Percentiles rank a stretch among this genome's conserved stretches.
Conservation (phyloP, 2,797 vertebrate species). For the Ceryle rudis region DNA sequence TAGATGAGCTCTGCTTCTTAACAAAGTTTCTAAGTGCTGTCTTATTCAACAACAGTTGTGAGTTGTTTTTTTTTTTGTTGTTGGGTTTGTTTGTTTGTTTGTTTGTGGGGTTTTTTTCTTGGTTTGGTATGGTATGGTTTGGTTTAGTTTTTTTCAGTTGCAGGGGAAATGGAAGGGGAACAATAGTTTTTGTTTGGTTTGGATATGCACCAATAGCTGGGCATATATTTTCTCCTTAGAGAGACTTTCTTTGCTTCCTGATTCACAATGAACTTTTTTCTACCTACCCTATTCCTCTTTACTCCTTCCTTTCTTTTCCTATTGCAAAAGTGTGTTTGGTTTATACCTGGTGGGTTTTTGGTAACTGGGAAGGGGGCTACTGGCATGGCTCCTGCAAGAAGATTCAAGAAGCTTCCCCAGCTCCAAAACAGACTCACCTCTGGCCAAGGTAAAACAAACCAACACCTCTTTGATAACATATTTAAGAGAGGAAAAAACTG, state of each 20-base stretch:
- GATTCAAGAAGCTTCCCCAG: background rate
- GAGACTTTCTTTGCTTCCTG: background rate
- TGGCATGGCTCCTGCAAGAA: background rate
- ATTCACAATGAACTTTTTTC: background rate
- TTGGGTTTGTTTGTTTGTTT: no score
- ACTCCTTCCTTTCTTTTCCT: background rate
- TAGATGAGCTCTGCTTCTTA: background rate
- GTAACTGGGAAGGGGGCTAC: background rate
- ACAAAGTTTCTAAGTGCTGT: background rate
- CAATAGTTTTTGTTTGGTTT: background rate
- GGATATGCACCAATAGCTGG: background rate
- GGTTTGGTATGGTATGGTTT: no score
- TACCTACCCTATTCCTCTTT: background rate
- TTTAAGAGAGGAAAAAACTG: background rate
- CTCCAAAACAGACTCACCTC: background rate
- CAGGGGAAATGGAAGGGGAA: rapidly evolving
- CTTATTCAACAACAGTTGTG: background rate
- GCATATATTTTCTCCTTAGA: background rate
- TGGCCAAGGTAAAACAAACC: background rate
- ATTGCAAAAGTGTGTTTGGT: background rate
- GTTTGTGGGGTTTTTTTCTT: no score
- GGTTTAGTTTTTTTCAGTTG: background rate
- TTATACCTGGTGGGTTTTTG: background rate
- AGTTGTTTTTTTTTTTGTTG: background rate
- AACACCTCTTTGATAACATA: background rate